Evolutionary conservation across 2,888 invertebrate genomes (phyloP).

Genomic region (Psylliodes chrysocephalus): DNA sequence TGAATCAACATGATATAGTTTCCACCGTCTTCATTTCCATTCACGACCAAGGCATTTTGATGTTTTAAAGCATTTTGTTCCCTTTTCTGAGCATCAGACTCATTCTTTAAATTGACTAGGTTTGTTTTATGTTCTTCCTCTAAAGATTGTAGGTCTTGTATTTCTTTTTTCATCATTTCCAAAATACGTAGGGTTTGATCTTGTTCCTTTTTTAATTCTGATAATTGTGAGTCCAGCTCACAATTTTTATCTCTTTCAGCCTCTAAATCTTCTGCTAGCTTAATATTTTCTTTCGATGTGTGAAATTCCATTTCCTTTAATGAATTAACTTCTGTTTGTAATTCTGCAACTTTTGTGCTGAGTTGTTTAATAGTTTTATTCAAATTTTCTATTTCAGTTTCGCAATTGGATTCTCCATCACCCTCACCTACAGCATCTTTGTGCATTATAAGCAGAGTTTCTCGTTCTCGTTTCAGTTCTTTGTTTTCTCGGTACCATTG

Average conservation of each 20-base stretch:
- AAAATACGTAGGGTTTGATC: conserved; percentile 75
- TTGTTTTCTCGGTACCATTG: conserved; percentile 84
- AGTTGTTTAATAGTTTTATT: conserved; percentile 74
- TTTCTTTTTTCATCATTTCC: conserved; percentile 73
- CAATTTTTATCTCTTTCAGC: conserved; percentile 64
- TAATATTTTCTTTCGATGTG: conserved; percentile 73
- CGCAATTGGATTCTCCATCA: conserved; percentile 67
- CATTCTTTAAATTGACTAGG: conserved; percentile 54
- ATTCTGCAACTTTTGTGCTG: conserved; percentile 71
- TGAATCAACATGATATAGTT: conserved; percentile 67
- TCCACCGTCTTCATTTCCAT: conserved; percentile 70
- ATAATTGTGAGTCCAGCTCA: conserved; percentile 68
- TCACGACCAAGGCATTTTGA: conserved; percentile 72
- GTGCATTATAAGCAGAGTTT: conserved; percentile 73
- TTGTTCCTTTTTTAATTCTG: conserved; percentile 66
- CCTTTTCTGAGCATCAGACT: conserved; percentile 72
- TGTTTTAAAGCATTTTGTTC: conserved; percentile 73
- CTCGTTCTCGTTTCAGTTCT: conserved; percentile 74
- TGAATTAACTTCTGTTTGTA: conserved; percentile 74
- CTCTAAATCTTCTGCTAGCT: conserved; percentile 70
- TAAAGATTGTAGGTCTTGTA: conserved; percentile 70
- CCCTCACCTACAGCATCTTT: conserved; percentile 68
- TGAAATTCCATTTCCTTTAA: conserved; percentile 77
- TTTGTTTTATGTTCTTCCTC: conserved; percentile 72
- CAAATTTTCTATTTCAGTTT: conserved; percentile 75